Evolutionary conservation across 2,888 invertebrate genomes (phyloP).

Genomic region (Physocephala rufipes): DNA sequence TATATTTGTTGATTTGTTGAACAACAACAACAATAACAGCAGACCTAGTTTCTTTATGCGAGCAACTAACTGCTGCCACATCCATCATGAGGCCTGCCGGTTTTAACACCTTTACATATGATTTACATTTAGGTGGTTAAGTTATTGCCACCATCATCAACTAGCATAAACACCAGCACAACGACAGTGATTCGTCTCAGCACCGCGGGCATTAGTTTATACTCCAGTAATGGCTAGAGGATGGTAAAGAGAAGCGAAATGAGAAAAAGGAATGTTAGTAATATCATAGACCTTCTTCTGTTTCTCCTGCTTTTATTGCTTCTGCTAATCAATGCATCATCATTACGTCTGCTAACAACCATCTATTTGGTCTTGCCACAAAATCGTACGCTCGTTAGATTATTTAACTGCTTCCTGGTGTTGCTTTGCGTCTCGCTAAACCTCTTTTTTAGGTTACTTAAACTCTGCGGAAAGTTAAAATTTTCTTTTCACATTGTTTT

Average conservation of each 20-base stretch:
- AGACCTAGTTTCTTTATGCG: neutral
- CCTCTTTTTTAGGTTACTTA: conserved; percentile 37
- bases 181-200: too few relatives aligned
- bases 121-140: too few relatives aligned
- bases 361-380: conserved; percentile 20
- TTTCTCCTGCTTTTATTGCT: too few relatives aligned
- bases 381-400: conserved; percentile 18
- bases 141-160: too few relatives aligned
- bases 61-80: conserved; percentile 10
- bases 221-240: neutral
- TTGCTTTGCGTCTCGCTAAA: conserved; percentile 36
- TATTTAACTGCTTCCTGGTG: conserved; percentile 20
- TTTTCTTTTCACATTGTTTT: conserved; percentile 34
- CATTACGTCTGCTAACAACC: neutral
- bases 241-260: too few relatives aligned
- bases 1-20: too few relatives aligned
- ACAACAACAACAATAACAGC: too few relatives aligned
- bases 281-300: neutral
- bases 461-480: conserved; percentile 39
- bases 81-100: neutral
- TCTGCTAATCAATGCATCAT: too few relatives aligned
- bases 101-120: conserved; percentile 28
- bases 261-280: neutral
- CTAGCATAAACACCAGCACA: too few relatives aligned
- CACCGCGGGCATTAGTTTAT: too few relatives aligned